Conservation (phyloP, 2,797 vertebrate species). For the Hypotaenidia okinawae region DNA sequence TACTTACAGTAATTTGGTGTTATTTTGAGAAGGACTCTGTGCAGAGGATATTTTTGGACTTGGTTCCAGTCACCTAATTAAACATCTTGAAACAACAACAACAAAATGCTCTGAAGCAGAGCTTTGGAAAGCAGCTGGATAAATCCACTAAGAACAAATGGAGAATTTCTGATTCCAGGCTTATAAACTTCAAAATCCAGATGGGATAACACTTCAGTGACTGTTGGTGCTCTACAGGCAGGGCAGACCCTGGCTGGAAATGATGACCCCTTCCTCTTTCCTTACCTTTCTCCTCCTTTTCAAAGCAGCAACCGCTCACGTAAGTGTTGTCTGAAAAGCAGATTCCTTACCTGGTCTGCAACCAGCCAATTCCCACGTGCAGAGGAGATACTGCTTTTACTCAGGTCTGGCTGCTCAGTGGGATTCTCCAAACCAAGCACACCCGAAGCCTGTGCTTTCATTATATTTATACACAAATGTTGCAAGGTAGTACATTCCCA, state of each 20-base stretch:
- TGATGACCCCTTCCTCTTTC: neutral
- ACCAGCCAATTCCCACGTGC: too few species aligned
- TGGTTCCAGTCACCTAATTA: neutral
- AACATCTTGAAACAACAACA: neutral
- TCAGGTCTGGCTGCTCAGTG: too few species aligned
- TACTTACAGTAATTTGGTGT: neutral
- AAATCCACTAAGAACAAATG: neutral
- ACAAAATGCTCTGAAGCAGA: neutral
- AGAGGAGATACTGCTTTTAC: too few species aligned
- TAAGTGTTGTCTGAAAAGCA: neutral
- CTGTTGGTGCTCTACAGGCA: neutral
- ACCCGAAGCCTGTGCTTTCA: too few species aligned
- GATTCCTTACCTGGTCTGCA: too few species aligned
- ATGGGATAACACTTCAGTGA: neutral
- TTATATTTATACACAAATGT: too few species aligned
- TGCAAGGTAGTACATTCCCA: too few species aligned
- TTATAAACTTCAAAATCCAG: neutral
- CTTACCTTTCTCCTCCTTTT: neutral
- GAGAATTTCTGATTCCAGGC: neutral
- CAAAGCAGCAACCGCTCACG: neutral
- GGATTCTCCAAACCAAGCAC: too few species aligned
- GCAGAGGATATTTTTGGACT: neutral
- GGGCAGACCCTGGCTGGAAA: neutral
- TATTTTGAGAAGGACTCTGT: neutral
- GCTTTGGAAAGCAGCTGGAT: constrained; percentile 7